Evolutionary conservation across 1,140 invertebrate genomes (phyloP), one percentile per base, ranked within the genome.

Genomic region (Helicoverpa armigera): DNA sequence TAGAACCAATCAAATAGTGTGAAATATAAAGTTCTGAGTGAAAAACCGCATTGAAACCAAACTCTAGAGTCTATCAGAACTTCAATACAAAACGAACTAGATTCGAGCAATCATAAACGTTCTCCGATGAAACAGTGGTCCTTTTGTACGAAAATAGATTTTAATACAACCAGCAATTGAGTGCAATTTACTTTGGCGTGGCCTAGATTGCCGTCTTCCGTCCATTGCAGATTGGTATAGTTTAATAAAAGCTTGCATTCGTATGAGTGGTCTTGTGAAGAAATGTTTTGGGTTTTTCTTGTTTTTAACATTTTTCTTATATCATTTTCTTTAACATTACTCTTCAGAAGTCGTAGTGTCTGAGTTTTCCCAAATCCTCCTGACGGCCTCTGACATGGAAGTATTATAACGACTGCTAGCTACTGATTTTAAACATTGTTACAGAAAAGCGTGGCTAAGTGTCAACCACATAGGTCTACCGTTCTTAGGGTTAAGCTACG

Each of bases 201-300:
- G 65, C 53, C 35, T 76, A 82, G 85, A 87, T 85, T 87, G 80
- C 61, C 53, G 65, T 81, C 86, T 87, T 87, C 86, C 86, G 86
- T 56, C 75, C 73, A 72, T 43, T 51, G 53, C 53, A 81, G 79
- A 85, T 83, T 85, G 82, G 35, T 50, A 31, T 65, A 70, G 80
- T 82, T 82, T 75, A 78, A 83, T 82, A 80, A 61, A 51, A 74
- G 67, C 23, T 29, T 80, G 60, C 53, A 31, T 72, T 54, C 23
- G 50, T 29, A 50, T 50, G 16, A 69, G 1, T 73, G 29, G 2
- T 56, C 10, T 73, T 58, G 53, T 18, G 3, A 18, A 67, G 29
- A 13, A 63, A 35, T 23, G 29, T 63, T 63, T 31, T 31, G 60
- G 51, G 35, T 43, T 43, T 43, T 43, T 43, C 9, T 43, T 43